Percentiles rank a stretch among this genome's conserved stretches.
Conservation (phyloP, 2,797 vertebrate species). For the Hirundo rustica region DNA sequence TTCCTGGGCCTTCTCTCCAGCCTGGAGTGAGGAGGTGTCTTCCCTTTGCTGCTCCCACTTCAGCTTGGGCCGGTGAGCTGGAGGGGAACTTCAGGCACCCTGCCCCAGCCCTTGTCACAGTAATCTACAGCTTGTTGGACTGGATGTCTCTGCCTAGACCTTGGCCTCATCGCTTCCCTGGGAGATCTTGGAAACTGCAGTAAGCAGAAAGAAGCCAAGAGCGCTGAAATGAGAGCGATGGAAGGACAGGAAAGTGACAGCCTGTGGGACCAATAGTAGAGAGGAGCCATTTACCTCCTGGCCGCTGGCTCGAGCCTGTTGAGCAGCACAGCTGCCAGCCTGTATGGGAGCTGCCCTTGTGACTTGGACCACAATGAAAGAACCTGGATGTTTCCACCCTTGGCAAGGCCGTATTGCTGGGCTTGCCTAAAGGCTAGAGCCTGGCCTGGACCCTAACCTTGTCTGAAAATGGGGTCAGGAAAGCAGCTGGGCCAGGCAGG, state of each 20-base stretch:
- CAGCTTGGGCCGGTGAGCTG: rapidly evolving
- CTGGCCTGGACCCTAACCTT: slow-evolving; percentile 21
- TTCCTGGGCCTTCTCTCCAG: background rate
- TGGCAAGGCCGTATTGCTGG: background rate
- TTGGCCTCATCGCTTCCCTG: background rate
- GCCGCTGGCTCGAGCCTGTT: rapidly evolving
- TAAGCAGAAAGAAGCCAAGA: background rate
- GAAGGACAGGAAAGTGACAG: background rate
- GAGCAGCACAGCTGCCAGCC: slow-evolving; percentile 41
- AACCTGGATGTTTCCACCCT: slow-evolving; percentile 37
- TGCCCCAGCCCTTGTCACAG: background rate
- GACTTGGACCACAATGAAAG: slow-evolving; percentile 47
- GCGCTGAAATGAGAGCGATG: background rate
- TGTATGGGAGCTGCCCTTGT: slow-evolving; percentile 36
- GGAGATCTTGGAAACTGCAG: background rate
- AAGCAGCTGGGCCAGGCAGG: slow-evolving; percentile 25
- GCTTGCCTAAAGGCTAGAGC: slow-evolving; percentile 22
- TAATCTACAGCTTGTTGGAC: background rate
- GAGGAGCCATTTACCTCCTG: slow-evolving; percentile 14
- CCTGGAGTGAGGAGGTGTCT: background rate
- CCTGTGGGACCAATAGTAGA: background rate
- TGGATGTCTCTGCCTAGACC: background rate
- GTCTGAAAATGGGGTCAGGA: slow-evolving; percentile 37
- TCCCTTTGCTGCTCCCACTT: background rate
- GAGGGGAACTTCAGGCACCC: background rate